Conservation (phyloP, 2,888 invertebrate species). For the Machimus rusticus region DNA sequence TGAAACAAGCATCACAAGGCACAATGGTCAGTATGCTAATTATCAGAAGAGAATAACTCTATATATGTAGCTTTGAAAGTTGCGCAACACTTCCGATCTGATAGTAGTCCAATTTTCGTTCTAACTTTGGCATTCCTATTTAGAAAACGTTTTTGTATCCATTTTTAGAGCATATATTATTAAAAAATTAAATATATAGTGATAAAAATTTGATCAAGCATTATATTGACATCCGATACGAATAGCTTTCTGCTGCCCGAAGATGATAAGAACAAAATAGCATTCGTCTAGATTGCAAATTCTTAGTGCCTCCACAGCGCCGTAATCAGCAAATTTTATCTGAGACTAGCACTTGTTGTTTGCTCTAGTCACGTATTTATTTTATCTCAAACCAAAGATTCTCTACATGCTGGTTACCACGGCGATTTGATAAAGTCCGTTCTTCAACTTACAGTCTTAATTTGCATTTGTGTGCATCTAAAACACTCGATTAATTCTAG, state of each 20-base stretch:
- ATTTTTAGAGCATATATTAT: background rate
- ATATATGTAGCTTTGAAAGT: no score
- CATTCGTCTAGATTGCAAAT: background rate
- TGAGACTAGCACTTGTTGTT: background rate
- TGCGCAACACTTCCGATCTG: no score
- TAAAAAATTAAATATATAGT: background rate
- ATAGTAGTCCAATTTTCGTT: no score
- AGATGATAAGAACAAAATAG: background rate
- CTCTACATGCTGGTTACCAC: background rate
- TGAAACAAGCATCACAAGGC: no score
- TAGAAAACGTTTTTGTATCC: no score
- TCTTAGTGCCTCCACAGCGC: background rate
- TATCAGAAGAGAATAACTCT: no score
- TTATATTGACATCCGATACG: background rate
- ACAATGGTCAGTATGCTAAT: no score
- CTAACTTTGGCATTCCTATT: no score
- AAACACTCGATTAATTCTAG: background rate
- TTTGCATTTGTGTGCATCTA: background rate
- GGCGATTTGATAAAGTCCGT: background rate
- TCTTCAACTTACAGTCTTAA: background rate
- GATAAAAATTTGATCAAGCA: background rate
- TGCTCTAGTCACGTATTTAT: background rate
- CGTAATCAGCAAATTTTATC: background rate
- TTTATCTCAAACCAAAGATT: background rate
- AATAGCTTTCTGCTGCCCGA: background rate